Evolutionary conservation across 2,113 vertebrate species (phyloP).

Genomic region (Falco punctatus): DNA sequence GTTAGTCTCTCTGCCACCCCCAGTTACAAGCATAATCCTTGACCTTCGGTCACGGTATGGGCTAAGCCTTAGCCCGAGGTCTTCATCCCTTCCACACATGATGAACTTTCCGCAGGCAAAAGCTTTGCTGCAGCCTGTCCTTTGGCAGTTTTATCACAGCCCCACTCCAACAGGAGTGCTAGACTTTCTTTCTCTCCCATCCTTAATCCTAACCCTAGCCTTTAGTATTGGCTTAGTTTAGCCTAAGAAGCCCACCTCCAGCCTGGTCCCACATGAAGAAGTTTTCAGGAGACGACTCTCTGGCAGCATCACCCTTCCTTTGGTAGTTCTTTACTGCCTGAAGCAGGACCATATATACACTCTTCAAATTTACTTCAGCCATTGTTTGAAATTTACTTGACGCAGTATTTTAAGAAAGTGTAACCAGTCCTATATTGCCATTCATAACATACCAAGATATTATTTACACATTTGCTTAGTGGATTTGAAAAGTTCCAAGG

Average conservation of each 20-base stretch:
- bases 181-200: neutral
- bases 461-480: neutral
- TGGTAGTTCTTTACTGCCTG: neutral
- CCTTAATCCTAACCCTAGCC: neutral
- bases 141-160: neutral
- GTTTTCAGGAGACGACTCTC: neutral
- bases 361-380: neutral
- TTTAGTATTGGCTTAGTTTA: neutral
- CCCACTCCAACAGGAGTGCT: neutral
- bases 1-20: neutral
- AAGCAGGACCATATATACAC: neutral
- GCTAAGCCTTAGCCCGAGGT: neutral
- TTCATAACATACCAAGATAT: neutral
- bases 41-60: neutral
- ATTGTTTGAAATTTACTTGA: neutral
- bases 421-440: neutral
- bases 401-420: neutral
- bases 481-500: neutral
- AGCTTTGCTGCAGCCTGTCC: neutral
- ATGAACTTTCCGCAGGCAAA: neutral
- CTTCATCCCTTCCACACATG: neutral
- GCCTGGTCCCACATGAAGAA: neutral
- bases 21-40: neutral
- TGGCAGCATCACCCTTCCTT: neutral
- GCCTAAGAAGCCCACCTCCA: accelerated